Conservation (phyloP, 2,113 vertebrate species). For the Damaliscus lunatus region DNA sequence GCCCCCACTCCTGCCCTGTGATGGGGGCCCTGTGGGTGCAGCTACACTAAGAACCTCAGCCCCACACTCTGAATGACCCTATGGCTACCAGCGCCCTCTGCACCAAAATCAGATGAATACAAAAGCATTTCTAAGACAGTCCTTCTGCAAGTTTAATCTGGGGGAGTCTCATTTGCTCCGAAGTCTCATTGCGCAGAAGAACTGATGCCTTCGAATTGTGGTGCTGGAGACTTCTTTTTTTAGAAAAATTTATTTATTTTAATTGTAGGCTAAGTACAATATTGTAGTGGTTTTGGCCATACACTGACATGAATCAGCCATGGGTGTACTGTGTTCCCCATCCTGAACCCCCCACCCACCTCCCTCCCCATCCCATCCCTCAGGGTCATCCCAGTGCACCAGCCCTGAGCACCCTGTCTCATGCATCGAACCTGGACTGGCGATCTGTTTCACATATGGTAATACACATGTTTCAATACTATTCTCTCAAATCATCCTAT, state of each 20-base stretch:
- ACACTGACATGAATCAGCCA: no score
- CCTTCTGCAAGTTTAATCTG: background rate
- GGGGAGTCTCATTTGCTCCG: background rate
- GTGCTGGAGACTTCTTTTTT: background rate
- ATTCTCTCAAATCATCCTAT: no score
- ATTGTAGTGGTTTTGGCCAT: no score
- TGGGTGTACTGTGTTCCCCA: no score
- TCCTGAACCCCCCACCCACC: no score
- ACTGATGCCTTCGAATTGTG: background rate
- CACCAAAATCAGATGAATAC: background rate
- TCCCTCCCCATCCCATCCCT: no score
- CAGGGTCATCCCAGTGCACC: no score
- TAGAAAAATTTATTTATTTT: background rate
- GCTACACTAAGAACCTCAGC: background rate
- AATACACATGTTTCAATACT: no score
- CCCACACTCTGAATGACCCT: background rate
- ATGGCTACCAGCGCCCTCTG: accelerated
- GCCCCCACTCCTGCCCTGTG: background rate
- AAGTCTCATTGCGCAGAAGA: background rate
- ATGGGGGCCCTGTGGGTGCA: no score
- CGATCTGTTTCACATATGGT: no score
- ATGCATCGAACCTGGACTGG: no score
- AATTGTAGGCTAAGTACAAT: background rate
- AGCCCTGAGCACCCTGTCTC: no score
- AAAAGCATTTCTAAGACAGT: background rate